Conservation (phyloP, 2,797 vertebrate genomes). For the Danio kyathit region DNA sequence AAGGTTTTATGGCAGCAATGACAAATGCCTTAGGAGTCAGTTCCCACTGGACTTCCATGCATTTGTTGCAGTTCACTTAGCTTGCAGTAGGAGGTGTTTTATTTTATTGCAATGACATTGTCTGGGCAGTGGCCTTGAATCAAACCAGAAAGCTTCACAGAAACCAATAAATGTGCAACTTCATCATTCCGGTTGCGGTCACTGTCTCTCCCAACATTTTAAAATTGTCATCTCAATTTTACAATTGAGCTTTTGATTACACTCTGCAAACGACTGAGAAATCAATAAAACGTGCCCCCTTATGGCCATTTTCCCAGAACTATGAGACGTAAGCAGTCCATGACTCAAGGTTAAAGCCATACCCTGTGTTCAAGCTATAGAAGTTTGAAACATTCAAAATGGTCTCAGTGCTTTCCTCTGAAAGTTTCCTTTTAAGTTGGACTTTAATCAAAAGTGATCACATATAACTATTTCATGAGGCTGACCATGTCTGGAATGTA, state of each 20-base stretch:
- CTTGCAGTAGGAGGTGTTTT: slow-evolving; percentile 37
- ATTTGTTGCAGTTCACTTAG: slow-evolving; percentile 27
- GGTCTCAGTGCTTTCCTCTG: background rate
- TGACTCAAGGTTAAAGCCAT: slow-evolving; percentile 37
- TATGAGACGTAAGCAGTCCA: slow-evolving; percentile 7
- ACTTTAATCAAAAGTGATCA: background rate
- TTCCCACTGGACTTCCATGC: background rate
- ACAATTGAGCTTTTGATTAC: slow-evolving; percentile 47
- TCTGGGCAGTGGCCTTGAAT: slow-evolving; percentile 29
- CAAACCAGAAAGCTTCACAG: slow-evolving; percentile 13
- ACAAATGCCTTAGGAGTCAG: background rate
- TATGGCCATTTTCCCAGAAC: slow-evolving; percentile 18
- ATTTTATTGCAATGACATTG: slow-evolving; percentile 4
- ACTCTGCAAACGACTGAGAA: slow-evolving; percentile 38
- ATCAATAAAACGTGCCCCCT: slow-evolving; percentile 37
- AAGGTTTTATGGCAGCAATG: slow-evolving; percentile 1
- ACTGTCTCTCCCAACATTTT: slow-evolving; percentile 34
- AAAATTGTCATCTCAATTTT: slow-evolving; percentile 37
- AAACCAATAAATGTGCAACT: slow-evolving; percentile 38
- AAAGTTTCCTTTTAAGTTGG: background rate
- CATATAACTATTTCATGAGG: background rate
- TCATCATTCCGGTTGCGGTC: slow-evolving; percentile 14
- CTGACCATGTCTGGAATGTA: background rate
- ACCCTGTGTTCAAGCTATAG: background rate
- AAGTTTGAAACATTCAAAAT: background rate